A percentile compares a stretch with the other conserved stretches of the same genome.
Conservation (phyloP, 2,888 invertebrate genomes). For the Tineola bisselliella region DNA sequence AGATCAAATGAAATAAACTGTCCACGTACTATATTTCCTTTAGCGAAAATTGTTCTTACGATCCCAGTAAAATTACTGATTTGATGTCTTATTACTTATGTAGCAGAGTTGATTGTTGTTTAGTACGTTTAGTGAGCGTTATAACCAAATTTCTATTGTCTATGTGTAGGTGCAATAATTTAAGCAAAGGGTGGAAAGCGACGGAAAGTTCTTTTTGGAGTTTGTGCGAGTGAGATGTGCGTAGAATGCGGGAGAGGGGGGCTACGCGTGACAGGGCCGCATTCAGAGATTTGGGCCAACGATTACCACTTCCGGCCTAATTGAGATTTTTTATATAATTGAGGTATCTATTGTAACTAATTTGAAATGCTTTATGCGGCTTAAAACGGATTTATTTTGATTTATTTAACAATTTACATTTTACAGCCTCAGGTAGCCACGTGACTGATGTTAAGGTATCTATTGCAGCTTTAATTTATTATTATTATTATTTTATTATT, state of each 20-base stretch:
- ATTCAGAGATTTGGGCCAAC: conserved; percentile 20
- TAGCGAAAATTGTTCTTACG: conserved; percentile 45
- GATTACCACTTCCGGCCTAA: neutral
- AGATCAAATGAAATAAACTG: neutral
- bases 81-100: conserved; percentile 20
- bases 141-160: conserved; percentile 29
- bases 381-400: neutral
- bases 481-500: too few relatives aligned
- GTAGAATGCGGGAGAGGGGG: conserved; percentile 60
- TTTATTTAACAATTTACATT: too few relatives aligned
- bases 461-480: too few relatives aligned
- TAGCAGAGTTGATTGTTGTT: conserved; percentile 28
- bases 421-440: too few relatives aligned
- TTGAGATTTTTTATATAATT: neutral
- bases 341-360: neutral
- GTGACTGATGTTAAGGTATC: too few relatives aligned
- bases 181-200: conserved; percentile 67
- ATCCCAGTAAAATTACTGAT: conserved; percentile 18
- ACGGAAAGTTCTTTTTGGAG: conserved; percentile 65
- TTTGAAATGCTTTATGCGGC: too few relatives aligned
- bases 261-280: conserved; percentile 46
- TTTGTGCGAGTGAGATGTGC: conserved; percentile 68
- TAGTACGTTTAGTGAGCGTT: conserved; percentile 23
- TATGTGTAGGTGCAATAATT: conserved; percentile 61
- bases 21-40: conserved; percentile 37